A percentile compares a stretch with the other conserved stretches of the same genome.
These are phyloP conservation scores for Zhuqinia jingwanae DNA, from an alignment of 2,888 invertebrate species.

Conservation along the genomic window DNA sequence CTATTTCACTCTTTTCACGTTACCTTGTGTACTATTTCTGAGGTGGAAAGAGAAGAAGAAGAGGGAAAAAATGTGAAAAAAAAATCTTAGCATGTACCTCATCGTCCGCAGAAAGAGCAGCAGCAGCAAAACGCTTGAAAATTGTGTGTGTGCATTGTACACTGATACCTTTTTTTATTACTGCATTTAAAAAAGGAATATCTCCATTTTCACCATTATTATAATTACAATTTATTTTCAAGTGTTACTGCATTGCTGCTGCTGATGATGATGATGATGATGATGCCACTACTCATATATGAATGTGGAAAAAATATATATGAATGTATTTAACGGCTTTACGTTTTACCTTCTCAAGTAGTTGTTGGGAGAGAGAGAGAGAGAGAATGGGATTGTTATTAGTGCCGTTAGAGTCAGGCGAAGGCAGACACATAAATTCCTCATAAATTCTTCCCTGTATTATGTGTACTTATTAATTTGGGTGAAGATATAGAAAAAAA, in stretches of 20 bases:
- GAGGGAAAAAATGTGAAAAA: neutral
- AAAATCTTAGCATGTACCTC: slow-evolving; percentile 33
- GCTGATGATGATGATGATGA: too few species aligned
- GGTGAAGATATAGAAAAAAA: neutral
- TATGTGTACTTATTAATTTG: neutral
- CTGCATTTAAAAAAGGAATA: neutral
- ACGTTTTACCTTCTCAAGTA: too few species aligned
- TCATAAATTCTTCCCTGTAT: neutral
- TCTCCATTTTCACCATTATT: neutral
- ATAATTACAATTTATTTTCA: slow-evolving; percentile 12
- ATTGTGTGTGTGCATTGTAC: neutral
- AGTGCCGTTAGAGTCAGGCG: neutral
- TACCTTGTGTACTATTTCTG: too few species aligned
- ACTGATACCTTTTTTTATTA: neutral
- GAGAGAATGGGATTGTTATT: slow-evolving; percentile 3
- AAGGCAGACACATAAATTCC: neutral
- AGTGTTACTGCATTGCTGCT: neutral
- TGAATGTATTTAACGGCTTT: slow-evolving; percentile 26
- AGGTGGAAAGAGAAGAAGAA: too few species aligned
- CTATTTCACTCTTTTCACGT: too few species aligned
- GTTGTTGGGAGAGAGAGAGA: too few species aligned
- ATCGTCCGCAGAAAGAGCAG: neutral
- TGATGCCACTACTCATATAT: too few species aligned
- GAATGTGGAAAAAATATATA: neutral
- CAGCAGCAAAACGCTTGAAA: neutral